These are phyloP conservation scores for Bubo scandiacus DNA, from an alignment of 2,113 vertebrate genomes.

Conservation along the genomic window DNA sequence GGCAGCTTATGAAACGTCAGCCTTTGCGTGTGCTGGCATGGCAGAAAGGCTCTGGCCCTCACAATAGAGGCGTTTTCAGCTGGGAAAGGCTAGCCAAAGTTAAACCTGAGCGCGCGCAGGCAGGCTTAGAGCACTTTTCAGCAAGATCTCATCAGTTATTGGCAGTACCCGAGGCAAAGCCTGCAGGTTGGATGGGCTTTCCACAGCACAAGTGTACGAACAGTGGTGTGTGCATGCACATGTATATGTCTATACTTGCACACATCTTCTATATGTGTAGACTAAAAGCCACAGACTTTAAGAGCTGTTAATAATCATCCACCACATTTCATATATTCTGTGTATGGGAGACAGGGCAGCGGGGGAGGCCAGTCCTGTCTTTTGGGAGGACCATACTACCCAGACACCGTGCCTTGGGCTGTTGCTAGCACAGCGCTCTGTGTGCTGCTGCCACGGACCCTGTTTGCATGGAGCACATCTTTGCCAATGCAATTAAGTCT, in stretches of 20 bases:
- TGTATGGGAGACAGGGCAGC: background rate
- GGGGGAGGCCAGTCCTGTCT: background rate
- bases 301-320: background rate
- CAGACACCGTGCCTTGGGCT: background rate
- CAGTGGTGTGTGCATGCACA: accelerated
- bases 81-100: background rate
- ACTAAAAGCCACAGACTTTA: background rate
- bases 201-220: accelerated
- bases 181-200: background rate
- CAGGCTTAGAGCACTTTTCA: background rate
- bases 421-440: accelerated
- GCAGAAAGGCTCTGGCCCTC: background rate
- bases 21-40: background rate
- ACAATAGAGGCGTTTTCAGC: background rate
- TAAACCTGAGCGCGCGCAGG: background rate
- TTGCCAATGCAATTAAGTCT: background rate
- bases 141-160: background rate
- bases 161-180: accelerated
- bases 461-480: background rate
- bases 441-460: background rate
- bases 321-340: background rate
- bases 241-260: background rate
- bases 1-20: background rate
- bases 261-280: accelerated
- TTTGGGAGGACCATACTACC: accelerated